Conservation (phyloP, 2,113 vertebrate genomes). For the Rhynchopsitta pachyrhyncha region DNA sequence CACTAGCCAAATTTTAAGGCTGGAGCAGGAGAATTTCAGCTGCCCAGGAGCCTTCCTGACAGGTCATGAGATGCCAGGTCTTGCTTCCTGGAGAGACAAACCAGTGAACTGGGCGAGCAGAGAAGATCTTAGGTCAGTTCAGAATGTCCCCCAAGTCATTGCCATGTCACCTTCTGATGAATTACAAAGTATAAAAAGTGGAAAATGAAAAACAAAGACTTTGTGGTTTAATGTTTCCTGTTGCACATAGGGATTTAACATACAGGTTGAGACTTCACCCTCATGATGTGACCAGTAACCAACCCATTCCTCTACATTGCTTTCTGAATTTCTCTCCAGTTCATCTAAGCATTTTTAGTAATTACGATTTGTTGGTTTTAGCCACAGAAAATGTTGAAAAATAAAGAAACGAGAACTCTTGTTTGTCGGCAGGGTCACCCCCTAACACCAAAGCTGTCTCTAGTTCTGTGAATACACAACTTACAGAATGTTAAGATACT, state of each 20-base stretch:
- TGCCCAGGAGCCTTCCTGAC: background rate
- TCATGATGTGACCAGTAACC: background rate
- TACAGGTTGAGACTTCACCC: background rate
- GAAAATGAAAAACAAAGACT: background rate
- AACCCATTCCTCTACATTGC: background rate
- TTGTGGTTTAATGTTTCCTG: background rate
- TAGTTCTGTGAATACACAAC: background rate
- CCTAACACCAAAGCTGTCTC: background rate
- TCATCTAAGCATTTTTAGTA: background rate
- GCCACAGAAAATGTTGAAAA: background rate
- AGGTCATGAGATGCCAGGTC: background rate
- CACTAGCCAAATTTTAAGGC: background rate
- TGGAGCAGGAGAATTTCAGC: background rate
- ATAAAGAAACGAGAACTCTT: background rate
- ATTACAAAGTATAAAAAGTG: background rate
- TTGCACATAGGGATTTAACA: background rate
- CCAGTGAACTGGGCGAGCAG: background rate
- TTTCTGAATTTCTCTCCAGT: background rate
- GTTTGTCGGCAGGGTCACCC: background rate
- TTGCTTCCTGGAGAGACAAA: background rate
- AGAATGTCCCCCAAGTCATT: background rate
- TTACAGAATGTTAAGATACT: background rate
- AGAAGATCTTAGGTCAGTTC: background rate
- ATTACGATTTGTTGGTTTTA: rapidly evolving
- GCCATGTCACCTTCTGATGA: background rate